A percentile compares a stretch with the other conserved stretches of the same genome.
Evolutionary conservation across 35 echinoderm and acorn worm genomes (phyloP).

Genomic region (Strongylocentrotus purpuratus): DNA sequence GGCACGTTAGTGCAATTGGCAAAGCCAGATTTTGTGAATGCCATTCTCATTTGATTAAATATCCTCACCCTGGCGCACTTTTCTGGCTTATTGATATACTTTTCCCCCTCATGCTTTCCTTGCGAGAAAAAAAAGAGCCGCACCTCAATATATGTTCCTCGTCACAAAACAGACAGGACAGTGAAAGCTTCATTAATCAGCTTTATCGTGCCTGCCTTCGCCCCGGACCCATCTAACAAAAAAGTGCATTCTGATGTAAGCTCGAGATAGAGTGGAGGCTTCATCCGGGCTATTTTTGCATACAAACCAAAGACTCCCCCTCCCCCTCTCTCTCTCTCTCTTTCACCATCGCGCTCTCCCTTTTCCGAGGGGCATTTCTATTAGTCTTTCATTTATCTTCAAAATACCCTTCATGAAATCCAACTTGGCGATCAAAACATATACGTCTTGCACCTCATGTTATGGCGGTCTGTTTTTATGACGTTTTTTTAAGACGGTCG

Average conservation of each 20-base stretch:
- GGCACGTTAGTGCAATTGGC: not conserved
- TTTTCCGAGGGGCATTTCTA: not conserved
- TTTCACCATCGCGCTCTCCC: not conserved
- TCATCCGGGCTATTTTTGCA: not conserved
- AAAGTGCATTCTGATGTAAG: slow-evolving; percentile 9
- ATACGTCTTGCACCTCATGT: not conserved
- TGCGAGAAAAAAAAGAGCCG: not conserved
- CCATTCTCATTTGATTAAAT: slow-evolving; percentile 16
- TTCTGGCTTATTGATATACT: not conserved
- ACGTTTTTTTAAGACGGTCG: no score
- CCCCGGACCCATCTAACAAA: not conserved
- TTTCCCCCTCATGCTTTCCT: not conserved
- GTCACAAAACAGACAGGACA: slow-evolving; percentile 27
- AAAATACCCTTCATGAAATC: not conserved
- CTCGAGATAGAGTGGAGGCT: not conserved
- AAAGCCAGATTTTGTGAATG: not conserved
- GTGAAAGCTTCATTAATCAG: slow-evolving; percentile 47
- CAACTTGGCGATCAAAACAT: not conserved
- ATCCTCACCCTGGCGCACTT: slow-evolving; percentile 24
- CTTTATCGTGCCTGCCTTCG: not conserved
- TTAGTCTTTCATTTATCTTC: not conserved
- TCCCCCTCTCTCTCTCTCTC: not conserved
- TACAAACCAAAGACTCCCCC: not conserved
- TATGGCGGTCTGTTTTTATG: not conserved
- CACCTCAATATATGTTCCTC: not conserved